phyloP scores from a whole-genome alignment of 2,797 vertebrate species.

The Tympanoctomys barrerae region DNA sequence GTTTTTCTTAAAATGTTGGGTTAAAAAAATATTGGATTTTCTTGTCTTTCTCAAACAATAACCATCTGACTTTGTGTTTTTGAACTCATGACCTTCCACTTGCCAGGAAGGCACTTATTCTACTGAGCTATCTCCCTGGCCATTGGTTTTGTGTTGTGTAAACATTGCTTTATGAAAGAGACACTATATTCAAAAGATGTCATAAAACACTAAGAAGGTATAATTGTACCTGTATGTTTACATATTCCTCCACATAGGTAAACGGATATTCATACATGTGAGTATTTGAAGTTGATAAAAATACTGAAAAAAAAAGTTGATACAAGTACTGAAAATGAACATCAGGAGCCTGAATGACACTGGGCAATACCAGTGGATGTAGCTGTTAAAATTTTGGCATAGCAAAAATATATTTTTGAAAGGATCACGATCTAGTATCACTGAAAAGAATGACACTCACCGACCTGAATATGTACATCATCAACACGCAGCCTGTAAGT shows the following conservation, averaged over 20 bases:
- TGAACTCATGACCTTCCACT: too few species aligned
- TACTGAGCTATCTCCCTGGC: too few species aligned
- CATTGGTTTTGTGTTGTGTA: not conserved
- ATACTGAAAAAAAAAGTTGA: slow-evolving; percentile 19
- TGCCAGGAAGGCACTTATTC: too few species aligned
- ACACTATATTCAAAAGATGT: not conserved
- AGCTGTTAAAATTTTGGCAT: slow-evolving; percentile 1
- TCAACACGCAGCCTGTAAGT: not conserved
- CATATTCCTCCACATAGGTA: not conserved
- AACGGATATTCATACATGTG: not conserved
- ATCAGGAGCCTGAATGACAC: not conserved
- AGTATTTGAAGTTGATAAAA: not conserved
- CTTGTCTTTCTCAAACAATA: not conserved
- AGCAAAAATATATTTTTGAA: slow-evolving; percentile 33
- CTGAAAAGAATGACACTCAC: not conserved
- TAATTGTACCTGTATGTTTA: not conserved
- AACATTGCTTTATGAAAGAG: not conserved
- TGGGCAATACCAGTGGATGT: not conserved
- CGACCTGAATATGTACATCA: not conserved
- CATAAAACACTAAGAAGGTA: not conserved
- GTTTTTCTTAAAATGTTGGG: slow-evolving; percentile 14
- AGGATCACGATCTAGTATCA: not conserved
- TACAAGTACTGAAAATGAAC: slow-evolving; percentile 8
- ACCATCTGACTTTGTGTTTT: not conserved
- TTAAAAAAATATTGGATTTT: not conserved